These are phyloP conservation scores for Eurytoma adleriae DNA, from an alignment of 2,888 invertebrate genomes.

Conservation along the genomic window DNA sequence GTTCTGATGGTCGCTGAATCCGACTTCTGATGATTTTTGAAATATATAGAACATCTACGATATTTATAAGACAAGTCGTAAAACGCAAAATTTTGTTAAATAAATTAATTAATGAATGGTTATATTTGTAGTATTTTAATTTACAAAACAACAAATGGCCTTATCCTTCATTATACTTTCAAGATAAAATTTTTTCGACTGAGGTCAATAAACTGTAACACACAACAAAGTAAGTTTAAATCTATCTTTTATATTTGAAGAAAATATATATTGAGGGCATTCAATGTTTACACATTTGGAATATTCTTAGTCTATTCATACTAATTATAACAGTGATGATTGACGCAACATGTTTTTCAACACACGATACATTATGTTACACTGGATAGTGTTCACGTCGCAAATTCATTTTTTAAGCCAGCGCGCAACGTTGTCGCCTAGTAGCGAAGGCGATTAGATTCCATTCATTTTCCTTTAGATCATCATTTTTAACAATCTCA, in stretches of 20 bases:
- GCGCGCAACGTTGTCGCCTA: conserved; percentile 42
- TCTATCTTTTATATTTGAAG: conserved; percentile 57
- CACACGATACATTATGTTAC: conserved; percentile 55
- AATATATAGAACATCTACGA: conserved; percentile 9
- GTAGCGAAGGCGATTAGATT: conserved; percentile 39
- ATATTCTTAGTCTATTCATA: conserved; percentile 55
- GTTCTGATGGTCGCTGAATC: conserved; percentile 10
- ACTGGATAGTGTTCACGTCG: conserved; percentile 51
- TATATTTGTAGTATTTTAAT: conserved; percentile 9
- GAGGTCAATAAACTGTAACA: conserved; percentile 1
- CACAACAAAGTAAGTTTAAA: conserved; percentile 36
- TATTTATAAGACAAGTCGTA: conserved; percentile 35
- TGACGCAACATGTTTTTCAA: conserved; percentile 47
- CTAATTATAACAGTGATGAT: conserved; percentile 56
- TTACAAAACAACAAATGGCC: background rate
- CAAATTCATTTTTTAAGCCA: conserved; percentile 48
- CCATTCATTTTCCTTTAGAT: conserved; percentile 54
- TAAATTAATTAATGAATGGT: conserved; percentile 49
- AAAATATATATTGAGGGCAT: conserved; percentile 56
- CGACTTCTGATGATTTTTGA: conserved; percentile 31
- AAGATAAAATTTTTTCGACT: background rate
- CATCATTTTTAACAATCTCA: conserved; percentile 56
- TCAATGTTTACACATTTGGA: conserved; percentile 52
- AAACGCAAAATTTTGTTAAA: conserved; percentile 52
- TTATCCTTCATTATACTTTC: background rate